These are phyloP conservation scores for Pomatostomus ruficeps DNA, from an alignment of 2,113 vertebrate genomes.

Conservation along the genomic window DNA sequence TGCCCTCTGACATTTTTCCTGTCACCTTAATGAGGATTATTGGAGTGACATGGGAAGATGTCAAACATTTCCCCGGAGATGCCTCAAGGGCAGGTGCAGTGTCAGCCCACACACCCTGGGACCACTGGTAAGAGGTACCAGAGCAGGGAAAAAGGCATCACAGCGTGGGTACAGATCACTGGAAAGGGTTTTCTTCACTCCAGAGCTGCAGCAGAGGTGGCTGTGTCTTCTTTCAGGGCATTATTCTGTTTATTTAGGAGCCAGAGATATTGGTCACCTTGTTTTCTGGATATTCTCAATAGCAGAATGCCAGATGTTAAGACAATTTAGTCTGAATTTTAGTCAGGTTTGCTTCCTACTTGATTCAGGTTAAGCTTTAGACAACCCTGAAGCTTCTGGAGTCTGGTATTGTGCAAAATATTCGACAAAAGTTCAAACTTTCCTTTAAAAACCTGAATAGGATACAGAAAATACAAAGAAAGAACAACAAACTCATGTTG, in stretches of 20 bases:
- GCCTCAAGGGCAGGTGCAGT: neutral
- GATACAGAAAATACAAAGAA: fast-evolving
- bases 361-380: neutral
- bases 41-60: neutral
- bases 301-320: neutral
- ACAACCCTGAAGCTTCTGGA: neutral
- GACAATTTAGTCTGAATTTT: neutral
- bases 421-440: neutral
- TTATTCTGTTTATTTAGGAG: neutral
- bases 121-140: neutral
- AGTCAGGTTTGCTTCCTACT: neutral
- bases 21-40: neutral
- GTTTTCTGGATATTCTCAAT: neutral
- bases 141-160: neutral
- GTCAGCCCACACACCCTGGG: neutral
- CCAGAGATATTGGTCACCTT: neutral
- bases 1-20: neutral
- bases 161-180: neutral
- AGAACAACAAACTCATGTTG: neutral
- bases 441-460: neutral
- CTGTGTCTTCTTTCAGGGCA: neutral
- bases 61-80: neutral
- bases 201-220: neutral
- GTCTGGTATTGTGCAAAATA: neutral
- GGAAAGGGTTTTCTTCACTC: neutral